These are phyloP conservation scores for Furcula furcula DNA, from an alignment of 2,888 invertebrate species.

Conservation along the genomic window DNA sequence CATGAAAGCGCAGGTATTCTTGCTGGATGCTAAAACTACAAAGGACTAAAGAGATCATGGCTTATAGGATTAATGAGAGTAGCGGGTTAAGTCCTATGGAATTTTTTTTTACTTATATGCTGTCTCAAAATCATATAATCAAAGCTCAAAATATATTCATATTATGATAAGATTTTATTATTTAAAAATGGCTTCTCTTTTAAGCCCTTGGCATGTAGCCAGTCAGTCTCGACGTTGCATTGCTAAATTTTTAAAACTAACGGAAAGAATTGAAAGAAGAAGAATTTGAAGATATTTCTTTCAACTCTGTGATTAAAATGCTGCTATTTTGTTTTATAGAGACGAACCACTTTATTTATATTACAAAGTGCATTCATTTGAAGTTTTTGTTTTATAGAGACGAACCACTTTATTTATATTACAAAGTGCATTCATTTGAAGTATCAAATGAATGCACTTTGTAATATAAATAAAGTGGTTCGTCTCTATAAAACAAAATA, in stretches of 20 bases:
- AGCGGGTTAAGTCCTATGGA: too few relatives aligned
- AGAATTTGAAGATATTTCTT: too few relatives aligned
- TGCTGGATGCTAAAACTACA: too few relatives aligned
- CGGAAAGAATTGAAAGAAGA: not conserved
- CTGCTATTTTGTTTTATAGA: not conserved
- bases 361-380: not conserved
- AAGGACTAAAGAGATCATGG: too few relatives aligned
- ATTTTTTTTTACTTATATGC: too few relatives aligned
- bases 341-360: not conserved
- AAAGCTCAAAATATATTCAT: too few relatives aligned
- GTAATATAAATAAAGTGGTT: not conserved
- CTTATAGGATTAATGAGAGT: too few relatives aligned
- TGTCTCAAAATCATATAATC: too few relatives aligned
- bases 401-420: not conserved
- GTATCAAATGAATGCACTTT: not conserved
- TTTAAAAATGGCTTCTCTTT: slow-evolving; percentile 5
- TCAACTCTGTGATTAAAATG: too few relatives aligned
- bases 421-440: not conserved
- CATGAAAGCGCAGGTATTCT: too few relatives aligned
- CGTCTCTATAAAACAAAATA: not conserved
- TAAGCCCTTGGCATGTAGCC: not conserved
- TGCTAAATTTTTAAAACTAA: not conserved
- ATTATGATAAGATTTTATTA: too few relatives aligned
- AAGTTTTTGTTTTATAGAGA: not conserved
- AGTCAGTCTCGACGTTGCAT: not conserved